Evolutionary conservation across 2,797 vertebrate genomes (phyloP), one percentile per base, ranked within the genome.

Genomic region (Cirrhinus mrigala): DNA sequence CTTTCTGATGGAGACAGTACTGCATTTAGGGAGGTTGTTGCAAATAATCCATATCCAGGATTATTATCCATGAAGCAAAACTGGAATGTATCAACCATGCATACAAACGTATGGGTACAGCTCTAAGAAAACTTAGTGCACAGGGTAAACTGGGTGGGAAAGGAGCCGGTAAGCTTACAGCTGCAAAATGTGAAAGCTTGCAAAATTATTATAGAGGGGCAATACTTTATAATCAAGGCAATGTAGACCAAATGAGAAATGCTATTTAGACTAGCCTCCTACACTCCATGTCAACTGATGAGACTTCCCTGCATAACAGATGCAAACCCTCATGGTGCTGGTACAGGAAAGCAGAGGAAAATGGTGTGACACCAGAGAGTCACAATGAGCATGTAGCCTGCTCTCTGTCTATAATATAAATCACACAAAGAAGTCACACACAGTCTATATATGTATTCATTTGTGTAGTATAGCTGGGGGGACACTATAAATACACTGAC

Each of bases 151-250:
- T 48, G 46, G 46, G 46, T 48, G 60, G n/a, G 12, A 64, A 64
- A 64, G 12, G 60, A 64, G 60, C 60, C 27, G 60, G 60, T 24
- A 64, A 64, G 12, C 60, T 29, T 12, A 48, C 46, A 48, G 11
- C 46, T 48, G 46, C 46, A 48, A 48, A 48, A 48, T 48, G 11
- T 48, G 14, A 48, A 48, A 48, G 46, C 2, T 48, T 48, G 46
- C 46, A 14, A 48, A 48, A 48, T 64, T 29, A 64, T 29, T 64
- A 29, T 12, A 64, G 62, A 64, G 24, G 62, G 62, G 4, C 24
- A 29, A 64, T 64, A 29, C 60, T 64, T 64, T 29, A 64, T 64
- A 64, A 64, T 64, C 62, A 64, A 24, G 62, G 62, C n/a, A n/a
- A n/a, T n/a, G n/a, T n/a, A n/a, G n/a, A n/a, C 62, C 62, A 64